Evolutionary conservation across 2,113 vertebrate species (phyloP).

Genomic region (Malaclemys terrapin): DNA sequence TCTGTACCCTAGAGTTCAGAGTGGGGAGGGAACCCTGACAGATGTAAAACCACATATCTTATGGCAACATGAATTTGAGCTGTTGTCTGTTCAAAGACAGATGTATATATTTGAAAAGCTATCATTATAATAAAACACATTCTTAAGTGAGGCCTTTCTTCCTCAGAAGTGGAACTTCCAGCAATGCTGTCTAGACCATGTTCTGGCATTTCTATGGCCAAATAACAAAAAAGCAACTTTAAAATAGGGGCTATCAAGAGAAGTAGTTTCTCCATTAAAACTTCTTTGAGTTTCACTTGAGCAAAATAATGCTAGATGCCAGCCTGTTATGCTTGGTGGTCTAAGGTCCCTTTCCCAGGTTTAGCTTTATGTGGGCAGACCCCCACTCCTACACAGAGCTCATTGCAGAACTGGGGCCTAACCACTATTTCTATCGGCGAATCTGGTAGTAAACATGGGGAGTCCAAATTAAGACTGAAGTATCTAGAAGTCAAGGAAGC

Average conservation of each 20-base stretch:
- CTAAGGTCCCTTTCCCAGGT: background rate
- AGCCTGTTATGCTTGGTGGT: background rate
- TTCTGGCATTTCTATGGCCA: background rate
- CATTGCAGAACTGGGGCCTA: background rate
- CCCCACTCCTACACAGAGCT: background rate
- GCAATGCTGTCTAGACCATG: background rate
- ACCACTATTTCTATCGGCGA: background rate
- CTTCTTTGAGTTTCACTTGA: background rate
- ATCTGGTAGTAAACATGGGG: background rate
- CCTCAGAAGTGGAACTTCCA: background rate
- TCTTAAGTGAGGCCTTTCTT: background rate
- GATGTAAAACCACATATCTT: background rate
- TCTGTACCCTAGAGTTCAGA: too few relatives aligned
- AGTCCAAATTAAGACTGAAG: fast-evolving
- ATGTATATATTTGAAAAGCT: background rate
- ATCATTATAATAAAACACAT: background rate
- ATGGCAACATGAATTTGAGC: background rate
- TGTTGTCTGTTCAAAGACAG: background rate
- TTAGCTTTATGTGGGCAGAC: background rate
- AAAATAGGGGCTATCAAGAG: background rate
- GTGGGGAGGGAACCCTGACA: too few relatives aligned
- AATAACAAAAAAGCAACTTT: background rate
- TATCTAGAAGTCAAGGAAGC: background rate
- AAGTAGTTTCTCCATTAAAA: background rate
- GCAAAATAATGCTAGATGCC: background rate